Evolutionary conservation across 2,888 invertebrate species (phyloP), one percentile per base, ranked within the genome.

Genomic region (Pterostichus madidus): DNA sequence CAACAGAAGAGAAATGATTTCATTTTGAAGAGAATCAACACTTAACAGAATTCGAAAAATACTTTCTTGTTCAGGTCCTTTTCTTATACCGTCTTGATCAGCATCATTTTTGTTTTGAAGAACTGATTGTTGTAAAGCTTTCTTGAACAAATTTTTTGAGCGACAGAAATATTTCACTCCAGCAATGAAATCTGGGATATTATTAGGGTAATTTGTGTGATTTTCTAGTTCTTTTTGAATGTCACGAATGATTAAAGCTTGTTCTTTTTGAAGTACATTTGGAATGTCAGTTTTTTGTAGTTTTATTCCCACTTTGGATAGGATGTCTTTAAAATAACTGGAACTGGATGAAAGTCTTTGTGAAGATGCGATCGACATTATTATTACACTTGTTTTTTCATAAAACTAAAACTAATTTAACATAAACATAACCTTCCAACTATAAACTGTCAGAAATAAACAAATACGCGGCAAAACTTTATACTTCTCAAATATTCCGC

Each of bases 21-120:
- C 91, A 73, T 91, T 90, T 87, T 95, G 94, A 32, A 95, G 86
- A 83, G 91, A 90, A 80, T 92, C 91, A 0, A 95, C 90, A 89
- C 92, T 92, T 2, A 95, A 88, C 64, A 95, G 90, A 86, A 95
- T 92, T 87, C 93, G 93, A 56, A 93, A 90, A 84, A 94, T 90
- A 87, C 93, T 93, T 84, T 93, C 93, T 86, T 91, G 92, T 15
- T 85, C 85, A 32, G 86, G 83, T 11, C 85, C 84, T 35, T 84
- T 78, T 15, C 85, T 39, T 7, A 39, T 39, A 8, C 5, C 39
- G 0, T 39, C 39, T 7, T 7, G 85, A 49, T 77, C 61, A 4
- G 31, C 64, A 4, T 83, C 85, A 64, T 83, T 84, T 32, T 82
- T 77, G 83, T 87, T 88, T 75, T 85, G 86, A 44, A 90, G 88